Evolutionary conservation across 2,797 vertebrate species (phyloP).

Genomic region (Mormyrus hasselquistii): DNA sequence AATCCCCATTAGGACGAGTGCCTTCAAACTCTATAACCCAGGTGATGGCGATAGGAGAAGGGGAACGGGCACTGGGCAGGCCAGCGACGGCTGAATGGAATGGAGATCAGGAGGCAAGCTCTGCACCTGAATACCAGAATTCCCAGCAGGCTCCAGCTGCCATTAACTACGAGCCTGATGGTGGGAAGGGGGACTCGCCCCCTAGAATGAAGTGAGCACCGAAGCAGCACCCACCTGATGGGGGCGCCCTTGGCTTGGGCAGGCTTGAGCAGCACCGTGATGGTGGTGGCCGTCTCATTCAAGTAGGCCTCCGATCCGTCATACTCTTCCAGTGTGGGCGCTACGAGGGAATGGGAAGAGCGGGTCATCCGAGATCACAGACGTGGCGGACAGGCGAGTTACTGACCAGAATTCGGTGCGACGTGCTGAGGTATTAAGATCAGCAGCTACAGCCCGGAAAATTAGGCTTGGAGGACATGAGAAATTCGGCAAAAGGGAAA

Average conservation of each 20-base stretch:
- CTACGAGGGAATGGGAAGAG: slow-evolving; percentile 46
- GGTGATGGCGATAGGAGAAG: slow-evolving; percentile 34
- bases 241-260: slow-evolving; percentile 96
- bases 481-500: neutral
- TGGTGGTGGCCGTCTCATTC: slow-evolving; percentile 95
- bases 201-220: neutral
- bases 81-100: slow-evolving; percentile 33
- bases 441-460: neutral
- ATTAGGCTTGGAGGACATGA: neutral
- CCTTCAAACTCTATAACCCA: slow-evolving; percentile 41
- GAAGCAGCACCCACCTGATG: slow-evolving; percentile 72
- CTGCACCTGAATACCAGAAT: slow-evolving; percentile 27
- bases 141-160: slow-evolving; percentile 15
- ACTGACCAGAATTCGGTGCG: neutral
- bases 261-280: slow-evolving; percentile 91
- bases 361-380: neutral
- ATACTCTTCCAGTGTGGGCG: slow-evolving; percentile 91
- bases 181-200: slow-evolving; percentile 28
- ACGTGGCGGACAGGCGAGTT: neutral
- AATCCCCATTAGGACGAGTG: slow-evolving; percentile 47
- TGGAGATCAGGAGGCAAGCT: slow-evolving; percentile 31
- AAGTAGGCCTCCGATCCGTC: slow-evolving; percentile 88
- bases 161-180: slow-evolving; percentile 28
- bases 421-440: neutral
- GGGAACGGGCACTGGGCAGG: slow-evolving; percentile 37